Conservation (phyloP, 2,797 vertebrate genomes). For the Sciurus vulgaris region DNA sequence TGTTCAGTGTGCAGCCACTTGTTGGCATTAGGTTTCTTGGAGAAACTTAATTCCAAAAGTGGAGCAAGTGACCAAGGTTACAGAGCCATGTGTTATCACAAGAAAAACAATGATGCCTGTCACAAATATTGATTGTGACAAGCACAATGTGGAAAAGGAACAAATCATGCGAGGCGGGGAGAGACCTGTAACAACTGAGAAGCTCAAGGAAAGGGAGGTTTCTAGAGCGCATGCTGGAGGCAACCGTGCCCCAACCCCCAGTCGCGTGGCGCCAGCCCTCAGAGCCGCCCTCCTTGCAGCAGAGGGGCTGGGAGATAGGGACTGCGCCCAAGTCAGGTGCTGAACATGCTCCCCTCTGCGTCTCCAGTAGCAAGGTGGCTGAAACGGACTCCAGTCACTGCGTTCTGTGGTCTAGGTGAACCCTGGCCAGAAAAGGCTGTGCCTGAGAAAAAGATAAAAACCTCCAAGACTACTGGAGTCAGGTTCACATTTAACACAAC, state of each 20-base stretch:
- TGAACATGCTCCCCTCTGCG: too few species aligned
- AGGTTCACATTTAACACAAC: background rate
- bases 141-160: background rate
- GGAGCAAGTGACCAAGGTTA: background rate
- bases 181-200: background rate
- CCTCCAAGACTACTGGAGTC: background rate
- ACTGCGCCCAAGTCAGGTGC: too few species aligned
- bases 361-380: too few species aligned
- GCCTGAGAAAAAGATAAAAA: background rate
- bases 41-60: background rate
- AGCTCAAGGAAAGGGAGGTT: background rate
- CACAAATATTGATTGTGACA: rapidly evolving
- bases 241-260: background rate
- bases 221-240: background rate
- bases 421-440: background rate
- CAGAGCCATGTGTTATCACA: background rate
- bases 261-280: background rate
- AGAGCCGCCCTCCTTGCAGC: background rate
- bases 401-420: background rate
- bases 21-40: background rate
- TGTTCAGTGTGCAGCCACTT: background rate
- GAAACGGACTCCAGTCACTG: background rate
- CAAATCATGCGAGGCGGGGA: background rate
- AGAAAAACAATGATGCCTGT: background rate
- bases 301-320: too few species aligned